Conservation (phyloP, 2,113 vertebrate genomes). For the Alethe castanea region DNA sequence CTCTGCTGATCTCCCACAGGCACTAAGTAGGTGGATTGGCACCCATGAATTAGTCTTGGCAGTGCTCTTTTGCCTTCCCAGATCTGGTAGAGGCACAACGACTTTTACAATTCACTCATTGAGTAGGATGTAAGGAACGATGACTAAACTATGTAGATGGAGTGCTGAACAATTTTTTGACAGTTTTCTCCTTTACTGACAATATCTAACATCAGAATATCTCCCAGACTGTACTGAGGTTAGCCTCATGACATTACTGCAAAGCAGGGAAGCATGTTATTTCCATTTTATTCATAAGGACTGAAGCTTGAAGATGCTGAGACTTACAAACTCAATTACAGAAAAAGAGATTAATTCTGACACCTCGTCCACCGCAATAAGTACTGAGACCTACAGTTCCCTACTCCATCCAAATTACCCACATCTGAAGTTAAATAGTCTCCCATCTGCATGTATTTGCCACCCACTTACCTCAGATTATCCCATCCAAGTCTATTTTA, state of each 20-base stretch:
- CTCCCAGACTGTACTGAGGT: background rate
- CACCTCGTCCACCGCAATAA: background rate
- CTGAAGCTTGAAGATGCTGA: background rate
- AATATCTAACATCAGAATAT: background rate
- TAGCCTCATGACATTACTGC: background rate
- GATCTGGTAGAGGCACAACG: background rate
- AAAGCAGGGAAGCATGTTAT: background rate
- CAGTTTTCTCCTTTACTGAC: constrained; percentile 22
- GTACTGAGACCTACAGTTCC: background rate
- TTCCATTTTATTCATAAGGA: background rate
- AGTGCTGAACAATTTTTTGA: constrained; percentile 29
- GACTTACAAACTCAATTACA: constrained; percentile 27
- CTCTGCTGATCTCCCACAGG: background rate
- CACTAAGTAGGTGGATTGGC: constrained; percentile 33
- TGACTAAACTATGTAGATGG: constrained; percentile 41
- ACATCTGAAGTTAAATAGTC: constrained; percentile 7
- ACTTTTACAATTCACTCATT: background rate
- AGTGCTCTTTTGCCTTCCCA: constrained; percentile 16
- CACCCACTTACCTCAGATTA: constrained; percentile 34
- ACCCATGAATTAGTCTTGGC: constrained; percentile 21
- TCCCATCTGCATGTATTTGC: constrained; percentile 35
- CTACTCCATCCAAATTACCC: constrained; percentile 3
- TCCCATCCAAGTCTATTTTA: constrained; percentile 6
- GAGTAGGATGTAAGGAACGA: constrained; percentile 33
- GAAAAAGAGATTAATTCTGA: constrained; percentile 38